Percentiles rank a stretch among this genome's conserved stretches.
These are phyloP conservation scores for Tetraodon nigroviridis DNA, from an alignment of 2,113 vertebrate species.

Conservation along the genomic window DNA sequence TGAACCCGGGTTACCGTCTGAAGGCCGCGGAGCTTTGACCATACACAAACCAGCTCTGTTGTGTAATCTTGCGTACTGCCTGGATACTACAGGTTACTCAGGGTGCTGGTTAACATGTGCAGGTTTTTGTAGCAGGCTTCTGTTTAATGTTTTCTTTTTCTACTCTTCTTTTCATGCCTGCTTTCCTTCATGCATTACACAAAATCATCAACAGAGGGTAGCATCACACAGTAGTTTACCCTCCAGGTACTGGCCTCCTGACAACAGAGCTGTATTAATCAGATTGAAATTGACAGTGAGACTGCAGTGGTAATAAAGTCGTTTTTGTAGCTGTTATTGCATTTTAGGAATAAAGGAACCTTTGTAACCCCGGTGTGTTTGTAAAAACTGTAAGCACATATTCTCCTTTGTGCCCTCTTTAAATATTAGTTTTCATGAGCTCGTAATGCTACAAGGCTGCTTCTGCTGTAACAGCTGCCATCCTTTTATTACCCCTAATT, in stretches of 20 bases:
- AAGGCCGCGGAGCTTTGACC: no score
- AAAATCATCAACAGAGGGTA: constrained; percentile 48
- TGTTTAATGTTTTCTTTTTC: not conserved
- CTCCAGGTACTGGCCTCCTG: no score
- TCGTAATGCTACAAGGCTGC: constrained; percentile 33
- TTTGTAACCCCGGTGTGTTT: constrained; percentile 23
- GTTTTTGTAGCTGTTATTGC: not conserved
- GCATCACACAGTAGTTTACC: constrained; percentile 30
- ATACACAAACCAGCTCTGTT: no score
- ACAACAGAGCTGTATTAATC: no score
- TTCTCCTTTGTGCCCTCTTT: constrained; percentile 25
- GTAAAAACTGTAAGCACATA: constrained; percentile 19
- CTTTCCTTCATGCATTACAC: not conserved
- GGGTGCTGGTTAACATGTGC: no score
- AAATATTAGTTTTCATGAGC: constrained; percentile 54
- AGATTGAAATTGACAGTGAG: not conserved
- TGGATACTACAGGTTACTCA: no score
- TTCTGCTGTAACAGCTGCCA: constrained; percentile 49
- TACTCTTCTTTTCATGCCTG: no score
- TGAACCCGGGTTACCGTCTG: no score
- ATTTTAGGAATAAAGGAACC: constrained; percentile 1
- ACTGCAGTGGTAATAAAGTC: not conserved
- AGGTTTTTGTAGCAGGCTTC: not conserved
- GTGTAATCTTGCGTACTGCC: no score
- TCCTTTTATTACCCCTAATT: constrained; percentile 58